Evolutionary conservation across 2,113 vertebrate genomes (phyloP).

Genomic region (Misgurnus anguillicaudatus): DNA sequence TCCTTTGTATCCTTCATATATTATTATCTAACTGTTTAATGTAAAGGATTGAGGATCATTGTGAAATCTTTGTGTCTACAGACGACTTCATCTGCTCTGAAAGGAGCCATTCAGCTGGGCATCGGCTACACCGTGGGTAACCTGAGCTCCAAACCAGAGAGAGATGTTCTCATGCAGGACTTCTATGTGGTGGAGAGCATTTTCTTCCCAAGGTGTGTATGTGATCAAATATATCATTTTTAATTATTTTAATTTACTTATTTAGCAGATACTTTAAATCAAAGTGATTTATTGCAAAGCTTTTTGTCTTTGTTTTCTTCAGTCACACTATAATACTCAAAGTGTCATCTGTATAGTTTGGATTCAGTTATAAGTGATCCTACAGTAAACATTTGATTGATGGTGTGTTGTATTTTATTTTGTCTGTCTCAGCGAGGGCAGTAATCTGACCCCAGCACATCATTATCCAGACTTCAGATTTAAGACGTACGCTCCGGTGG

Average conservation of each 20-base stretch:
- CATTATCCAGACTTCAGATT: slow-evolving; percentile 97
- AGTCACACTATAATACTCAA: too few relatives aligned
- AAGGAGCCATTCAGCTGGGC: slow-evolving; percentile 95
- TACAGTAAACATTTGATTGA: too few relatives aligned
- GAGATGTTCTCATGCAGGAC: slow-evolving; percentile 98
- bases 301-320: too few relatives aligned
- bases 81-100: slow-evolving; percentile 96
- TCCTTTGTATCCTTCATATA: not conserved
- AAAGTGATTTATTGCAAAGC: not conserved
- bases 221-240: not conserved
- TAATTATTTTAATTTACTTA: too few relatives aligned
- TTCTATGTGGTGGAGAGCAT: slow-evolving; percentile 98
- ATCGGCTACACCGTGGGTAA: slow-evolving; percentile 98
- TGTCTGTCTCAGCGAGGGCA: slow-evolving; percentile 85
- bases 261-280: too few relatives aligned
- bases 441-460: slow-evolving; percentile 95
- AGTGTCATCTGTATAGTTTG: too few relatives aligned
- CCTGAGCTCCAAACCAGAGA: slow-evolving; percentile 95
- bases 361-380: too few relatives aligned
- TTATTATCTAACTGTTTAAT: not conserved
- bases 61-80: slow-evolving; percentile 57
- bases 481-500: slow-evolving; percentile 95
- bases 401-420: not conserved
- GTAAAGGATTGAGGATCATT: not conserved
- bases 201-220: slow-evolving; percentile 91